Conservation (phyloP, 2,113 vertebrate genomes). For the Chloropsis hardwickii region DNA sequence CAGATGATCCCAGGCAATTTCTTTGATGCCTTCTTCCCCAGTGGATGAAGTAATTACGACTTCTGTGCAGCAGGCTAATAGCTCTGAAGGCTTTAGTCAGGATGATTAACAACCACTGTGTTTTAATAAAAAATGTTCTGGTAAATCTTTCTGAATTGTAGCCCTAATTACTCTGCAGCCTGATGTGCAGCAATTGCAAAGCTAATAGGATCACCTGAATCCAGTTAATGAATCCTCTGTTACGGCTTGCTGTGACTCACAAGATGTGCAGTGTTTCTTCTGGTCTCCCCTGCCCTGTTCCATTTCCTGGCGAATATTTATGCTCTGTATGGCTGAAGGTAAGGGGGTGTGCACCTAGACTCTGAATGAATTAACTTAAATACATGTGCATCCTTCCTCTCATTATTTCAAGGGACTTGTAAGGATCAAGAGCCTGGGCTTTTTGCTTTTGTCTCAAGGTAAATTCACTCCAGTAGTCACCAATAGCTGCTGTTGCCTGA, state of each 20-base stretch:
- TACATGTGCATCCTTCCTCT: conserved; percentile 3
- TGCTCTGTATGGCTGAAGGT: conserved; percentile 8
- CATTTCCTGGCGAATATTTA: conserved; percentile 26
- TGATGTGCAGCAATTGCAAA: conserved; percentile 52
- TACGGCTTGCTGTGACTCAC: conserved; percentile 39
- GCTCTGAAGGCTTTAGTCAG: conserved; percentile 45
- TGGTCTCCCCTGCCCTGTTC: conserved; percentile 6
- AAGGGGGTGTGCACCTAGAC: neutral
- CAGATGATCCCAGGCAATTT: neutral
- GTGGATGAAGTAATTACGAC: conserved; percentile 35
- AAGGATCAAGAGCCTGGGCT: neutral
- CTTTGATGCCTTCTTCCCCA: conserved; percentile 29
- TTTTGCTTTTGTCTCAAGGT: conserved; percentile 6
- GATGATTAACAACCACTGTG: conserved; percentile 26
- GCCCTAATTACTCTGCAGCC: conserved; percentile 55
- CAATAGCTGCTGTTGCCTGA: neutral
- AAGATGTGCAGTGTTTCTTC: conserved; percentile 5
- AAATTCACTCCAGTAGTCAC: neutral
- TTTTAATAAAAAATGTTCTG: conserved; percentile 62
- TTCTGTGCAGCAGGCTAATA: conserved; percentile 32
- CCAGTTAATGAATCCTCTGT: conserved; percentile 58
- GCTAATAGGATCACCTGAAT: conserved; percentile 61
- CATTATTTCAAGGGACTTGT: neutral
- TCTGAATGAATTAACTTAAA: conserved; percentile 40
- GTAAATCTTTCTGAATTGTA: conserved; percentile 49